Base-by-base conservation (phyloP, 2,888 invertebrate species). In the Priocnemis perturbator region DNA sequence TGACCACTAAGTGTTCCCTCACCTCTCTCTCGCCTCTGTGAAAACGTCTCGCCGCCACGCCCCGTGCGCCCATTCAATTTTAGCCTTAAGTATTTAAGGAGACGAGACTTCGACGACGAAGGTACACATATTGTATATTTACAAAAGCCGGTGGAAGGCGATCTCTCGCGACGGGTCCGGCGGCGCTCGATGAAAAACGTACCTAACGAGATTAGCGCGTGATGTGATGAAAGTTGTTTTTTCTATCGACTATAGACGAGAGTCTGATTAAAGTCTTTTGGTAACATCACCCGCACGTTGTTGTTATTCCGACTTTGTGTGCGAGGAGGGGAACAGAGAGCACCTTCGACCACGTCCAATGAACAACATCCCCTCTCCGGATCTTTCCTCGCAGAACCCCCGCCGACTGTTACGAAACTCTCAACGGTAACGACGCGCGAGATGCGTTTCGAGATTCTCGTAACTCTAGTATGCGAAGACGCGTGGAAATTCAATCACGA, bases 151-250 rank as follows among this genome's bases (percentile, higher is more conserved):
- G 23, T 9, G 23, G 14, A n/a, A 55, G 17, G 23, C 23, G n/a
- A 52, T 59, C 68, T 66, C 69, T 81, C 74, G 72, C 78, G 73
- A 71, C 74, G 73, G 71, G 74, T 69, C 72, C 80, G 71, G 74
- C 61, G 69, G 5, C 63, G 19, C 45, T 77, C 64, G 7, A 37
- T 11, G 11, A 37, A 23, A 17, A 70, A 67, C 76, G 78, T 83
- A 82, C 79, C 79, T 81, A 79, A 76, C 37, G 14, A 37, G 7
- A 37, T 37, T 11, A 73, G 77, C 78, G 78, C 75, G 82, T 79
- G 76, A 83, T 85, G 81, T 84, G 83, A 85, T 84, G 83, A 81
- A 83, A 83, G 78, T 83, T 84, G 81, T 82, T 82, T 82, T 81
- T 83, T 81, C 77, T 78, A 80, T 74, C 53, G 50, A 60, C 50